Base-by-base conservation (phyloP, 2,888 invertebrate genomes). In the Heliconius ismenius region DNA sequence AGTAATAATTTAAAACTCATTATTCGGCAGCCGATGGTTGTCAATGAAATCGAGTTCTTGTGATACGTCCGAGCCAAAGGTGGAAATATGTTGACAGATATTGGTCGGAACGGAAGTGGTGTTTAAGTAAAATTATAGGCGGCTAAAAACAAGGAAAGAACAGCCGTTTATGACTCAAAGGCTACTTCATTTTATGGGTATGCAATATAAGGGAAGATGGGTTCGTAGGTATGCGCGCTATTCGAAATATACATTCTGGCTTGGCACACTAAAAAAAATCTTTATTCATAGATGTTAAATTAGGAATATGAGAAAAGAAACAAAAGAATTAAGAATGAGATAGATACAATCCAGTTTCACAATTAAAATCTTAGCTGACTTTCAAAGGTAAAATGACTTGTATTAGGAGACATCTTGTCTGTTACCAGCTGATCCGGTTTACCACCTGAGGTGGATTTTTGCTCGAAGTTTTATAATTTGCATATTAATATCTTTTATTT, bases 41-140 rank as follows among this genome's bases (percentile, higher is more conserved):
- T 92, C 93, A 93, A 92, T 93, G 93, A 90, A 91, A 93, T 90
- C 92, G 86, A 91, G 93, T 93, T 93, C 92, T 93, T 93, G 92
- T 92, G 93, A 93, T 92, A 93, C 90, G 87, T 89, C 87, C 86
- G 86, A 87, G 84, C 87, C 89, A 90, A 89, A 91, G 89, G 90
- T 92, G 92, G 91, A 93, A 92, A 92, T 91, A 92, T 91, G 92
- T 90, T 92, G 93, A 92, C 93, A 93, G 91, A 93, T 93, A 93
- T 93, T 93, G 93, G 88, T 88, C 91, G 88, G 86, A 86, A 88
- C 92, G 93, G 93, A 93, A 93, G 92, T 92, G 87, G 89, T 91
- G 88, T 92, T 93, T 91, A 91, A 88, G 86, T 86, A 86, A 92
- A 93, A 93, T 93, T 93, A 91, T 89, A 92, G 89, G 88, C 88